phyloP scores from a whole-genome alignment of 2,113 vertebrate species.

The Campylorhamphus procurvoides region DNA sequence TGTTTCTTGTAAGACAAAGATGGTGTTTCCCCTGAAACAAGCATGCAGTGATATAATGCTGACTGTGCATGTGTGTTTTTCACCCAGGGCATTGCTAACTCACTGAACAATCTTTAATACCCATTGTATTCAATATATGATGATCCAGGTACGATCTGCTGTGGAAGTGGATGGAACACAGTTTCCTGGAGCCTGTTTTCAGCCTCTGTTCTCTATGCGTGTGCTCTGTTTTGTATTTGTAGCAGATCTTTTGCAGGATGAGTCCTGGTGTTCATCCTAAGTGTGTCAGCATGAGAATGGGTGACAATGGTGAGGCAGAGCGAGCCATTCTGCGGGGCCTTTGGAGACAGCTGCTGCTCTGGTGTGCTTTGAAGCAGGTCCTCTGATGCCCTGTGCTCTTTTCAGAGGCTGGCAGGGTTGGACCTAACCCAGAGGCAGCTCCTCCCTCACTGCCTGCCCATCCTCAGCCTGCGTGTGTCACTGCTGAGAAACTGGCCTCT shows the following conservation, averaged over 20 bases:
- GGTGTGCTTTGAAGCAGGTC: fast-evolving
- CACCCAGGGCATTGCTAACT: background rate
- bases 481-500: background rate
- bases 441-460: fast-evolving
- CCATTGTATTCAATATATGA: background rate
- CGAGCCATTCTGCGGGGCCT: background rate
- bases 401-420: background rate
- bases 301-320: background rate
- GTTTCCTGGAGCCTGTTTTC: background rate
- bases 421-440: background rate
- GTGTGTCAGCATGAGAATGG: background rate
- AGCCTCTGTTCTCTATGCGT: background rate
- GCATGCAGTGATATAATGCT: background rate
- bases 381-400: background rate
- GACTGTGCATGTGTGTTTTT: background rate
- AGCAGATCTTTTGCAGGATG: background rate
- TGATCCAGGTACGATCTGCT: background rate
- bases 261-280: background rate
- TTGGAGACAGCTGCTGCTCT: background rate
- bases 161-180: background rate
- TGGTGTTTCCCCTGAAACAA: background rate
- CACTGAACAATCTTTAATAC: background rate
- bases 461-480: background rate
- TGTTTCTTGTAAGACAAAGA: background rate
- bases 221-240: background rate